A percentile compares a stretch with the other conserved stretches of the same genome.
These are phyloP conservation scores for Dinoponera quadriceps DNA, from an alignment of 1,140 invertebrate genomes.

Conservation along the genomic window DNA sequence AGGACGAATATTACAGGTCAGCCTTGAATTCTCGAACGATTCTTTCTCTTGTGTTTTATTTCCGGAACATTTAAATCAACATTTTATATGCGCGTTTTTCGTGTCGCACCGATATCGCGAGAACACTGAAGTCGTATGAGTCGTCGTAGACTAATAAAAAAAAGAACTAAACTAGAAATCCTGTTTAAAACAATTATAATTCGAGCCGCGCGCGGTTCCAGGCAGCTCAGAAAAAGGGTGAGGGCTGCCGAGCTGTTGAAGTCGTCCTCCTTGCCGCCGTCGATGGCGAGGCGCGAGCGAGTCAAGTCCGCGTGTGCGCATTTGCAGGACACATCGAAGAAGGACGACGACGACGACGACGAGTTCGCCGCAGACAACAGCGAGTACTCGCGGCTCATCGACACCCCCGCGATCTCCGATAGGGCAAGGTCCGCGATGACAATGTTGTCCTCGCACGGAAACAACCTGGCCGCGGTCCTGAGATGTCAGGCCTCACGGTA, in stretches of 20 bases:
- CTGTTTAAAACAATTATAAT: constrained; percentile 14
- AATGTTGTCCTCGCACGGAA: constrained; percentile 86
- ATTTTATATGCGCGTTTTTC: background rate
- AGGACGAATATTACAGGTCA: constrained; percentile 90
- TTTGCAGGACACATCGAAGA: constrained; percentile 81
- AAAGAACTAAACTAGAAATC: background rate
- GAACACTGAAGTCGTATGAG: too few relatives aligned
- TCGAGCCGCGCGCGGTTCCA: constrained; percentile 72
- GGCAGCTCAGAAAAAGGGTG: constrained; percentile 89
- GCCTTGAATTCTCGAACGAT: too few relatives aligned
- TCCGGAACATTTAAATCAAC: background rate
- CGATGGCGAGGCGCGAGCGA: constrained; percentile 89
- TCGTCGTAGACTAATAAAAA: too few relatives aligned
- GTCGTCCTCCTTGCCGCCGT: constrained; percentile 88
- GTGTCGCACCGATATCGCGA: too few relatives aligned
- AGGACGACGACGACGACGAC: constrained; percentile 81
- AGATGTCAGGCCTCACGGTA: constrained; percentile 89
- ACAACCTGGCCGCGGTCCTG: constrained; percentile 90
- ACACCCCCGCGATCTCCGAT: constrained; percentile 76
- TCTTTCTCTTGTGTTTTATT: too few relatives aligned
- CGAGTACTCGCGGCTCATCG: constrained; percentile 77
- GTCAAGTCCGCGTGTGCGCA: constrained; percentile 81
- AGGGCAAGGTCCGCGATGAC: constrained; percentile 84
- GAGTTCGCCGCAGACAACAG: constrained; percentile 65
- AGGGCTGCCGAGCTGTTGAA: constrained; percentile 89